phyloP scores from a whole-genome alignment of 1,140 invertebrate species.

The Centruroides sculpturatus region DNA sequence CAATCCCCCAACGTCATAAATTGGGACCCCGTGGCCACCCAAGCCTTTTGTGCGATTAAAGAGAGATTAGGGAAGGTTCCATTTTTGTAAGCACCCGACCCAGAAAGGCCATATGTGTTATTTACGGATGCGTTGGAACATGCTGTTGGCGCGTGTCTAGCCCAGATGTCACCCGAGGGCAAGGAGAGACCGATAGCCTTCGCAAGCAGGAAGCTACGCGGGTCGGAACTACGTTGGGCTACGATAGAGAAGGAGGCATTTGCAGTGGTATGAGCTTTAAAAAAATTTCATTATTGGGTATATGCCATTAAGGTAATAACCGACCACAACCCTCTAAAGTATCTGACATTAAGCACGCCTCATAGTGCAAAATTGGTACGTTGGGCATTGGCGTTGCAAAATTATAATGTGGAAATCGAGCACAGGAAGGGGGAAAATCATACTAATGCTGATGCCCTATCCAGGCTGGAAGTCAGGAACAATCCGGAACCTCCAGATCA shows the following conservation, averaged over 20 bases:
- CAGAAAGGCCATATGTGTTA: not conserved
- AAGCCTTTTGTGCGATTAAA: constrained; percentile 11
- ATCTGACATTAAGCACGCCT: not conserved
- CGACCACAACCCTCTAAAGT: not conserved
- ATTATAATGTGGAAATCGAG: too few species aligned
- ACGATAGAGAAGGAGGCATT: too few species aligned
- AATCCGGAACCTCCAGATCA: too few species aligned
- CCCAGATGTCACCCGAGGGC: not conserved
- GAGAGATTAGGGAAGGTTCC: not conserved
- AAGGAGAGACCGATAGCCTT: not conserved
- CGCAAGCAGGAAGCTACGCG: not conserved
- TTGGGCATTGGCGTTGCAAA: not conserved
- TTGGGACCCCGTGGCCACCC: too few species aligned
- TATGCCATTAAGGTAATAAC: not conserved
- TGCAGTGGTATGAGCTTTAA: not conserved
- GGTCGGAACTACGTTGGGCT: not conserved
- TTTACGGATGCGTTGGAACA: not conserved
- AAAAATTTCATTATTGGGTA: not conserved
- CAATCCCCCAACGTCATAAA: too few species aligned
- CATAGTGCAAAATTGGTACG: not conserved
- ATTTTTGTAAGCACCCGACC: not conserved
- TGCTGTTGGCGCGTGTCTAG: not conserved
- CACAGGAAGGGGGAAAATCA: too few species aligned
- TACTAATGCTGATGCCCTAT: too few species aligned
- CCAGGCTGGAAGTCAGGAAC: too few species aligned